These are phyloP conservation scores for Harmothoe impar DNA, from an alignment of 2,888 invertebrate species.

Conservation along the genomic window DNA sequence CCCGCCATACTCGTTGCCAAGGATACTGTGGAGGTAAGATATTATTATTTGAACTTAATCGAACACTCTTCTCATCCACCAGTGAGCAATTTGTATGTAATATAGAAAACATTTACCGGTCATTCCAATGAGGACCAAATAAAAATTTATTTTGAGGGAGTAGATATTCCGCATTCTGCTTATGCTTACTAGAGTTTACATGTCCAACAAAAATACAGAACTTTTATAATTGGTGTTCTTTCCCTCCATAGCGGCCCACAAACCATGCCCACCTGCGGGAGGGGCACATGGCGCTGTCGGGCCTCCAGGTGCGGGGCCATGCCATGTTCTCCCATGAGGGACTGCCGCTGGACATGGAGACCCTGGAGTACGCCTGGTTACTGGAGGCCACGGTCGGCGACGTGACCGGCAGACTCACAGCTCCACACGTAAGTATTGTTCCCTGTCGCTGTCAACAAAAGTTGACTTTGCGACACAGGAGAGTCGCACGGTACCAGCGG, in stretches of 20 bases:
- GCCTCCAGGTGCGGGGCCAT: conserved; percentile 89
- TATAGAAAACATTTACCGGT: too few species aligned
- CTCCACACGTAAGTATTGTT: conserved; percentile 90
- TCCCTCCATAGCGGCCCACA: conserved; percentile 73
- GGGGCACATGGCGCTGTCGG: conserved; percentile 87
- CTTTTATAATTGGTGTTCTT: too few species aligned
- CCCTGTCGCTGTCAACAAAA: too few species aligned
- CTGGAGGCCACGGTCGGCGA: conserved; percentile 97
- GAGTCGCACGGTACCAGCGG: too few species aligned
- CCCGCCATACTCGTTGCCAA: conserved; percentile 89
- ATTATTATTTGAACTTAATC: not conserved
- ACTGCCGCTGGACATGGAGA: conserved; percentile 94
- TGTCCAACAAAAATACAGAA: too few species aligned
- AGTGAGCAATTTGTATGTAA: too few species aligned
- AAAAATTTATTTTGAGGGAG: too few species aligned
- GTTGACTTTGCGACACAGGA: too few species aligned
- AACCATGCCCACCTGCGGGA: conserved; percentile 79
- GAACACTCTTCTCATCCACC: too few species aligned
- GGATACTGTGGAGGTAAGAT: conserved; percentile 78
- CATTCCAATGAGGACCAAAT: too few species aligned
- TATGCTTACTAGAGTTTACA: not conserved
- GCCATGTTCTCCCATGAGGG: conserved; percentile 93
- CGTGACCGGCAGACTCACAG: conserved; percentile 93
- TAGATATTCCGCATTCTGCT: too few species aligned
- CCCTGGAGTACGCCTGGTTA: conserved; percentile 98